A percentile compares a stretch with the other conserved stretches of the same genome.
phyloP scores from a whole-genome alignment of 2,797 vertebrate species.

The Mormyrus hasselquistii region DNA sequence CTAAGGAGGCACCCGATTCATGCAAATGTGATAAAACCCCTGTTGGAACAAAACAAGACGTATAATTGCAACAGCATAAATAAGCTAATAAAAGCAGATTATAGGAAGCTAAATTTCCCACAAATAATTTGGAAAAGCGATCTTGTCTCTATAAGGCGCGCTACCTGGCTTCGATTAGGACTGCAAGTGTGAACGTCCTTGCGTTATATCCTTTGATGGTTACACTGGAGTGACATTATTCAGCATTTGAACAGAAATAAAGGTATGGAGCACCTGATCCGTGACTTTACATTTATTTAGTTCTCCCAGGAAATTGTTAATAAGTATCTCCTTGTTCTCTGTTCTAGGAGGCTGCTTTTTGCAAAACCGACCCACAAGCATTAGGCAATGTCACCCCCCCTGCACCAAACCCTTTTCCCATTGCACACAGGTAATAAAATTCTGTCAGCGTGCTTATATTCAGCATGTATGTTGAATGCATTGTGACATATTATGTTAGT shows the following conservation, averaged over 20 bases:
- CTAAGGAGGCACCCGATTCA: slow-evolving; percentile 51
- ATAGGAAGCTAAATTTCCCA: slow-evolving; percentile 19
- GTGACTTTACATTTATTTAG: slow-evolving; percentile 55
- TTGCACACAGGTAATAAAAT: slow-evolving; percentile 83
- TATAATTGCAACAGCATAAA: neutral
- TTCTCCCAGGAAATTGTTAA: slow-evolving; percentile 48
- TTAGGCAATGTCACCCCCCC: slow-evolving; percentile 78
- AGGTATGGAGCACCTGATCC: slow-evolving; percentile 46
- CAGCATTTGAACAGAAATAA: slow-evolving; percentile 53
- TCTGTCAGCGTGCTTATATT: neutral
- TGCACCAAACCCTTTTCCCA: slow-evolving; percentile 94
- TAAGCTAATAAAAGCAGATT: neutral
- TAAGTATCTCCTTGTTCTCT: slow-evolving; percentile 40
- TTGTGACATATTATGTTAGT: neutral
- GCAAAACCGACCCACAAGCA: slow-evolving; percentile 68
- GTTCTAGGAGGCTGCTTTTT: slow-evolving; percentile 81
- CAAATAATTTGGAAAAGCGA: slow-evolving; percentile 53
- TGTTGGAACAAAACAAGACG: slow-evolving; percentile 49
- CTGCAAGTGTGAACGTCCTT: slow-evolving; percentile 41
- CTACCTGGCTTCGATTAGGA: slow-evolving; percentile 44
- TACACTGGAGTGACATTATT: slow-evolving; percentile 61
- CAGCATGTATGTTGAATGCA: neutral
- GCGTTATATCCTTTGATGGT: slow-evolving; percentile 63
- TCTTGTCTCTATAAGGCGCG: slow-evolving; percentile 51
- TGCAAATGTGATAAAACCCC: slow-evolving; percentile 57